Percentiles rank a stretch among this genome's conserved stretches.
phyloP scores from a whole-genome alignment of 2,113 vertebrate genomes.

The Bubo blakistoni region DNA sequence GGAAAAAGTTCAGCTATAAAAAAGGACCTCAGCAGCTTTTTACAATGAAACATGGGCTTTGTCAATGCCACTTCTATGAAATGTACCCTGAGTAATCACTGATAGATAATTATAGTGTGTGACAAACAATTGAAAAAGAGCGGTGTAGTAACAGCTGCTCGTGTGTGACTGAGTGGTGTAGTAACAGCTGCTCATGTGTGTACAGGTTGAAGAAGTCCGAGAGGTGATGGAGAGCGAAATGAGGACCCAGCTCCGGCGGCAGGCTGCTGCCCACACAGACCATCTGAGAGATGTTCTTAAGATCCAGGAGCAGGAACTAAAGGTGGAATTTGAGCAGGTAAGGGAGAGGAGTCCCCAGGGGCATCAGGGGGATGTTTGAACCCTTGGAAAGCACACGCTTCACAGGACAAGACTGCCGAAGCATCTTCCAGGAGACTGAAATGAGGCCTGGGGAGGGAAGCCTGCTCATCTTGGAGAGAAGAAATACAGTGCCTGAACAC shows the following conservation, averaged over 20 bases:
- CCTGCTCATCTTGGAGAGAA: not conserved
- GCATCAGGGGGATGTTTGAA: not conserved
- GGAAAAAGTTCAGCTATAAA: not conserved
- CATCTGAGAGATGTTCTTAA: conserved; percentile 90
- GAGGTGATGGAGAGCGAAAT: conserved; percentile 96
- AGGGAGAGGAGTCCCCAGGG: not conserved
- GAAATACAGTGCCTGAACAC: fast-evolving
- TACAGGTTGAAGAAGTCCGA: conserved; percentile 85
- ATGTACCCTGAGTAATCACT: fast-evolving
- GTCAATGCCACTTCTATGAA: not conserved
- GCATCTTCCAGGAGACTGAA: not conserved
- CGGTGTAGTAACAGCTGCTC: too few species aligned
- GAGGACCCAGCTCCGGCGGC: conserved; percentile 94
- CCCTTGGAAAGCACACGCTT: not conserved
- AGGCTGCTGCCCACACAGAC: conserved; percentile 93
- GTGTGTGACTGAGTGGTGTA: not conserved
- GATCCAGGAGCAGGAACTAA: conserved; percentile 92
- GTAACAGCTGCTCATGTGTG: not conserved
- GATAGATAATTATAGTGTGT: fast-evolving
- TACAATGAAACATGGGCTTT: not conserved
- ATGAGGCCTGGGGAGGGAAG: fast-evolving
- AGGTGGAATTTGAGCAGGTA: conserved; percentile 86
- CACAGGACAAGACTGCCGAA: fast-evolving
- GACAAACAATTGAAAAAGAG: not conserved
- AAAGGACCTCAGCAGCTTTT: not conserved